phyloP scores from a whole-genome alignment of 2,113 vertebrate species.

The Syrrhaptes paradoxus region DNA sequence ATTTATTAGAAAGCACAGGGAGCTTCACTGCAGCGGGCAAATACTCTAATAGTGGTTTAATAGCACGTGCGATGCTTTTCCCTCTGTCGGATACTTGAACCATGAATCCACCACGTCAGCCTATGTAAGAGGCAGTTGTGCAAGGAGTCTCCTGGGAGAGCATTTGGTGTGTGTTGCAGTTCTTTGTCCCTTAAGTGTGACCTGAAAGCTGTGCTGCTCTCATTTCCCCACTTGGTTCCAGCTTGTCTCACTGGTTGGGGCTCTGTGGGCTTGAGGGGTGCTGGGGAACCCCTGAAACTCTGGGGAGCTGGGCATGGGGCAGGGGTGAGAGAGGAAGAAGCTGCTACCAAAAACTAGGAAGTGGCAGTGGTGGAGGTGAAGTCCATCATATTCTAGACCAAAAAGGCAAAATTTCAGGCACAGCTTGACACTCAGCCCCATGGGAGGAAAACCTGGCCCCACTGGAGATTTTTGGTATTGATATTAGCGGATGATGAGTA shows the following conservation, averaged over 20 bases:
- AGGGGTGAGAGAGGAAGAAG: background rate
- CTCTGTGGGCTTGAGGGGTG: background rate
- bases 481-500: background rate
- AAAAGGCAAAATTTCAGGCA: background rate
- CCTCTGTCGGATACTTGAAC: background rate
- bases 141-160: conserved; percentile 6
- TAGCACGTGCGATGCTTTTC: background rate
- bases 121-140: background rate
- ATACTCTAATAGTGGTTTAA: background rate
- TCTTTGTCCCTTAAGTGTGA: conserved; percentile 16
- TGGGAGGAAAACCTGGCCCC: background rate
- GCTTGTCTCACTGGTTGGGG: background rate
- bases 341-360: background rate
- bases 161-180: background rate
- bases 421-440: background rate
- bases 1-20: conserved; percentile 42
- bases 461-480: background rate
- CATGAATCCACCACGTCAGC: background rate
- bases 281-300: background rate
- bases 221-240: background rate
- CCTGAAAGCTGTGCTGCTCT: background rate
- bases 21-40: background rate
- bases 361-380: background rate
- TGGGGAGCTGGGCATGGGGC: background rate
- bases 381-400: background rate